These are phyloP conservation scores for Eustalomyia histrio DNA, from an alignment of 2,888 invertebrate species.

Conservation along the genomic window DNA sequence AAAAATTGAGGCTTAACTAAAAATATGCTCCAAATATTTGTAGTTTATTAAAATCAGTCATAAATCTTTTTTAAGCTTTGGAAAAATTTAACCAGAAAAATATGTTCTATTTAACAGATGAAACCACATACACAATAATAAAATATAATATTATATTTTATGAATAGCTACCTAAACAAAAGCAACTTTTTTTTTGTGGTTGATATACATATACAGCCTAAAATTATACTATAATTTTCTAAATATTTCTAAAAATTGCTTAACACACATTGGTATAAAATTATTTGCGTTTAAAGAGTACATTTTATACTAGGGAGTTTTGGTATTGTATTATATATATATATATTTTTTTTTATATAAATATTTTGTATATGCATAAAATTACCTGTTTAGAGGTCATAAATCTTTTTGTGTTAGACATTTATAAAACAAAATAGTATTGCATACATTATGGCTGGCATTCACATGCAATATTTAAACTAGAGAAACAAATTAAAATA, in stretches of 20 bases:
- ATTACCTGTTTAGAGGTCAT: slow-evolving; percentile 57
- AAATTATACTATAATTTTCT: slow-evolving; percentile 40
- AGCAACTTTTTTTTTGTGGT: too few species aligned
- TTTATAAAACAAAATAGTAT: slow-evolving; percentile 13
- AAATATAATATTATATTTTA: slow-evolving; percentile 42
- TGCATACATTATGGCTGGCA: slow-evolving; percentile 50
- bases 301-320: not conserved
- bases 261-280: too few species aligned
- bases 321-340: not conserved
- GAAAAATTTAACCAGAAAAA: not conserved
- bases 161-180: slow-evolving; percentile 21
- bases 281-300: not conserved
- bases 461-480: slow-evolving; percentile 25
- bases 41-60: not conserved
- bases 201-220: slow-evolving; percentile 27
- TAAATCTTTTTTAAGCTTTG: not conserved
- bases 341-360: not conserved
- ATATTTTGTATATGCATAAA: slow-evolving; percentile 27
- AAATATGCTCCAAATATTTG: not conserved
- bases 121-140: not conserved
- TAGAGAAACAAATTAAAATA: slow-evolving; percentile 11
- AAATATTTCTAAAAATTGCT: slow-evolving; percentile 28
- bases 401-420: slow-evolving; percentile 49
- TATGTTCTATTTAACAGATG: not conserved
- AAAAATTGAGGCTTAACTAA: not conserved